A percentile compares a stretch with the other conserved stretches of the same genome.
Conservation (phyloP, 2,113 vertebrate species). For the Procapra przewalskii region DNA sequence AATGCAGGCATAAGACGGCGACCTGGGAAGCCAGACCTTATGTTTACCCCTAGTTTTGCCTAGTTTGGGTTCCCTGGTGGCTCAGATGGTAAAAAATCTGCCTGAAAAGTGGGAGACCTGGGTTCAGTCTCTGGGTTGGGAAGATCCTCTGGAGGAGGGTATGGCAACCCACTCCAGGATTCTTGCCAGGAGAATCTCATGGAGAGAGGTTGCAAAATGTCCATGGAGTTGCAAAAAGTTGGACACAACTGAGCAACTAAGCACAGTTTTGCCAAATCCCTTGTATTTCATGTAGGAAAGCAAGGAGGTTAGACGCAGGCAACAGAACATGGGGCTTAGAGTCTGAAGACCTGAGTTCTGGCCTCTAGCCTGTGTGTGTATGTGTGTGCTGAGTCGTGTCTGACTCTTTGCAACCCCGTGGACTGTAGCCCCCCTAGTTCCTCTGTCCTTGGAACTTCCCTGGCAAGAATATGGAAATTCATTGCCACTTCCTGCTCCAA, state of each 20-base stretch:
- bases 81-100: neutral
- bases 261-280: neutral
- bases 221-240: neutral
- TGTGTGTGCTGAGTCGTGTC: neutral
- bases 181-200: neutral
- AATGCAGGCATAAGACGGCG: fast-evolving
- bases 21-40: neutral
- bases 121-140: neutral
- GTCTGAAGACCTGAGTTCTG: neutral
- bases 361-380: neutral
- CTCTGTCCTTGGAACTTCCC: neutral
- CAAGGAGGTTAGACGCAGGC: neutral
- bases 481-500: neutral
- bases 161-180: neutral
- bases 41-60: neutral
- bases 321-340: neutral
- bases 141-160: neutral
- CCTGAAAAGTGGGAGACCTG: neutral
- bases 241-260: neutral
- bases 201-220: neutral
- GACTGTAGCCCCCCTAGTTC: neutral
- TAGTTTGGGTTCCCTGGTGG: neutral
- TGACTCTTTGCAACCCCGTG: neutral
- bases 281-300: neutral
- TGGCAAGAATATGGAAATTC: neutral